phyloP scores from a whole-genome alignment of 2,797 vertebrate species.

The Chelmon rostratus region DNA sequence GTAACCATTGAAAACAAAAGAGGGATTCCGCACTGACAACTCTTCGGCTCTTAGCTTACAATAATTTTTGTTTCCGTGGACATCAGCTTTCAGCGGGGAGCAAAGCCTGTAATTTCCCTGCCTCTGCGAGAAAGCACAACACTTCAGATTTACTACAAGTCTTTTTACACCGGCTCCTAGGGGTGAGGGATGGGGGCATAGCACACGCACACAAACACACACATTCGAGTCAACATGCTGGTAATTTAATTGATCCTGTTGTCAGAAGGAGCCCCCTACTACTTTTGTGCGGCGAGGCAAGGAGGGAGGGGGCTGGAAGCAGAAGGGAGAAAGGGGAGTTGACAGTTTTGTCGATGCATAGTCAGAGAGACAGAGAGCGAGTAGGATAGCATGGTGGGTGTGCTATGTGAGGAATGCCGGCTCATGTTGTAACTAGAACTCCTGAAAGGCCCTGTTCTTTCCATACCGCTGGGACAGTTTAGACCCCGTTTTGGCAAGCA shows the following conservation, averaged over 20 bases:
- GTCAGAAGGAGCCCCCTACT: slow-evolving; percentile 47
- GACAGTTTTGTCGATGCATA: slow-evolving; percentile 39
- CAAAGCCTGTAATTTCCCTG: slow-evolving; percentile 50
- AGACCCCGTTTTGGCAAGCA: slow-evolving; percentile 68
- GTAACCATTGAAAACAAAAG: slow-evolving; percentile 33
- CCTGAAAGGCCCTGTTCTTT: slow-evolving; percentile 79
- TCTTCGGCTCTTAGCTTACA: neutral
- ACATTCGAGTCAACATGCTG: slow-evolving; percentile 38
- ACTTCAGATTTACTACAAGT: slow-evolving; percentile 58
- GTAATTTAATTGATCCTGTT: slow-evolving; percentile 56
- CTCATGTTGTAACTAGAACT: slow-evolving; percentile 86
- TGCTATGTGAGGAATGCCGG: slow-evolving; percentile 86
- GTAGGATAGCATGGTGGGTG: slow-evolving; percentile 79
- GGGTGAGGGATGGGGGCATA: neutral
- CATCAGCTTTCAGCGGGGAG: slow-evolving; percentile 28
- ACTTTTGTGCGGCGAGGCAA: slow-evolving; percentile 21
- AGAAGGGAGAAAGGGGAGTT: slow-evolving; percentile 25
- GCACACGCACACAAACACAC: slow-evolving; percentile 18
- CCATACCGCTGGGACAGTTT: slow-evolving; percentile 68
- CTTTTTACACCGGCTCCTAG: slow-evolving; percentile 35
- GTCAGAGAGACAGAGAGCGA: slow-evolving; percentile 32
- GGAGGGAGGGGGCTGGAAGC: slow-evolving; percentile 2
- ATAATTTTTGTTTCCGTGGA: slow-evolving; percentile 35
- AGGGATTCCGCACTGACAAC: slow-evolving; percentile 2
- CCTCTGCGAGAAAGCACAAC: slow-evolving; percentile 44